These are phyloP conservation scores for Leptoteleia sp. DNA, from an alignment of 1,140 invertebrate genomes.

Conservation along the genomic window DNA sequence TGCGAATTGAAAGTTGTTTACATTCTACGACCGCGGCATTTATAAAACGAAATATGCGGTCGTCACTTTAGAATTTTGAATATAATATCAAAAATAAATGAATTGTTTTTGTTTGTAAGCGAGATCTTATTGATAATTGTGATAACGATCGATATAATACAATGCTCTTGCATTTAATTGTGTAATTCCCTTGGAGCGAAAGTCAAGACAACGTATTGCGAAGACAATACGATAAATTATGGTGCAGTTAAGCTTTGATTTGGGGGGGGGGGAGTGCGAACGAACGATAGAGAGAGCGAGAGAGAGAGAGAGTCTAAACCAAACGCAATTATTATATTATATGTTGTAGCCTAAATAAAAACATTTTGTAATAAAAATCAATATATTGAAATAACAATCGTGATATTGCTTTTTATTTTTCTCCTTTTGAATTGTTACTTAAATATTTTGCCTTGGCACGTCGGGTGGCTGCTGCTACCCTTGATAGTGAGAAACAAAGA, in stretches of 20 bases:
- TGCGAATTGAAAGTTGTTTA: too few relatives aligned
- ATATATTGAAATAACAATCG: slow-evolving; percentile 78
- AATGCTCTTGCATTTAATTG: slow-evolving; percentile 59
- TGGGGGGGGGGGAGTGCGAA: slow-evolving; percentile 70
- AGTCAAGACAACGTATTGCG: slow-evolving; percentile 60
- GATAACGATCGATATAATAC: not conserved
- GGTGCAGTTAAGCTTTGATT: slow-evolving; percentile 78
- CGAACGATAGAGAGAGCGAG: slow-evolving; percentile 55
- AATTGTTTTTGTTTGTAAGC: too few relatives aligned
- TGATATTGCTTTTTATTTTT: too few relatives aligned
- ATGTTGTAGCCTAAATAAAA: slow-evolving; percentile 81
- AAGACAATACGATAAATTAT: slow-evolving; percentile 70
- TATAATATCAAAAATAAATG: too few relatives aligned
- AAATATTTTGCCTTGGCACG: too few relatives aligned
- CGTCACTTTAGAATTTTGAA: not conserved
- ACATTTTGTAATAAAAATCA: slow-evolving; percentile 81
- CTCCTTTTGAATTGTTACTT: too few relatives aligned
- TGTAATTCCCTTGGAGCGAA: slow-evolving; percentile 70
- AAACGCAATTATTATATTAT: slow-evolving; percentile 81
- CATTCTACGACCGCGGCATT: slow-evolving; percentile 24
- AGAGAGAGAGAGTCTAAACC: slow-evolving; percentile 76
- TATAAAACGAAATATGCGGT: slow-evolving; percentile 13
- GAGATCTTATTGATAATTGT: too few relatives aligned
- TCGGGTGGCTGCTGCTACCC: too few relatives aligned
- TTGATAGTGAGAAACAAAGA: too few relatives aligned